These are phyloP conservation scores for Lomographa bimaculata DNA, from an alignment of 2,888 invertebrate genomes.

Conservation along the genomic window DNA sequence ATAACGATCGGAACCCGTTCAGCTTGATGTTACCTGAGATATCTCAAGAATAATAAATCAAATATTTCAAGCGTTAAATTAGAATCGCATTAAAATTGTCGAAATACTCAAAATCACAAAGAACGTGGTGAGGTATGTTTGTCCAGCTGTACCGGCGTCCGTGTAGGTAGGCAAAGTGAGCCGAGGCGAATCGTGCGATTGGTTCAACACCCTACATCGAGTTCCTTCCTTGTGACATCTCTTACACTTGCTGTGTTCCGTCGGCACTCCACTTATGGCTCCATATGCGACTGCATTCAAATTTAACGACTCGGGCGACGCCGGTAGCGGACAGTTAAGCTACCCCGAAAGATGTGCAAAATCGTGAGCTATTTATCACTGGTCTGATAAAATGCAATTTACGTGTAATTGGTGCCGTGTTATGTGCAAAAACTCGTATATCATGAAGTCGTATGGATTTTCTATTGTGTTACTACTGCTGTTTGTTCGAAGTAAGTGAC, in stretches of 20 bases:
- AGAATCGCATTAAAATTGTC: constrained; percentile 14
- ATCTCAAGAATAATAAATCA: constrained; percentile 13
- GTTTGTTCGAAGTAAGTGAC: constrained; percentile 52
- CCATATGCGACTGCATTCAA: constrained; percentile 14
- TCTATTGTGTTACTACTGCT: constrained; percentile 40
- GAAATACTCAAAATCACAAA: constrained; percentile 31
- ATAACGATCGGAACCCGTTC: neutral
- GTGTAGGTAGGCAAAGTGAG: constrained; percentile 33
- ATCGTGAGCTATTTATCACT: constrained; percentile 1
- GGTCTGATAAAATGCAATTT: constrained; percentile 18
- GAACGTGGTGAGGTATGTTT: constrained; percentile 45
- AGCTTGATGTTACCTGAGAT: too few relatives aligned
- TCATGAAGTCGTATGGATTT: constrained; percentile 51
- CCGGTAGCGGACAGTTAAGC: neutral
- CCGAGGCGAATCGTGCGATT: constrained; percentile 44
- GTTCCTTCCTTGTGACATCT: constrained; percentile 12
- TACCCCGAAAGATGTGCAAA: constrained; percentile 6
- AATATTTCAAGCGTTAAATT: constrained; percentile 9
- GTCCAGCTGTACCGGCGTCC: constrained; percentile 50
- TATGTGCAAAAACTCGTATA: constrained; percentile 37
- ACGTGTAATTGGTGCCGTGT: constrained; percentile 24
- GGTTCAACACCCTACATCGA: constrained; percentile 40
- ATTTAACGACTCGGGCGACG: constrained; percentile 10
- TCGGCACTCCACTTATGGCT: constrained; percentile 11
- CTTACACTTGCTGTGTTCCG: constrained; percentile 13